These are phyloP conservation scores for Drosophila nannoptera DNA, from an alignment of 1,140 invertebrate species.

Conservation along the genomic window DNA sequence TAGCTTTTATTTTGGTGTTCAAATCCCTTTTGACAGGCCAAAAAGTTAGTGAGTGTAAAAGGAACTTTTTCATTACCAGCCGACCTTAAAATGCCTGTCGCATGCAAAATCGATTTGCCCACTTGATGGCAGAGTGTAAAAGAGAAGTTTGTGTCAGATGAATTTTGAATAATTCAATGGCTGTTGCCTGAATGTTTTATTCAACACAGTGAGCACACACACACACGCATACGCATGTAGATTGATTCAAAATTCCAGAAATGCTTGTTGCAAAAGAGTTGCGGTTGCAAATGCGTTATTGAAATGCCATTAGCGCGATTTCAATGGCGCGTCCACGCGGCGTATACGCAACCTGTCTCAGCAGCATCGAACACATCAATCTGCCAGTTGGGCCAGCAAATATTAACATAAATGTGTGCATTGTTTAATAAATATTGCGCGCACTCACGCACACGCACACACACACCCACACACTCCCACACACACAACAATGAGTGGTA, in stretches of 20 bases:
- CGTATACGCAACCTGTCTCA: slow-evolving; percentile 63
- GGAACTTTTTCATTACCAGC: slow-evolving; percentile 43
- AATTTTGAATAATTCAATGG: slow-evolving; percentile 45
- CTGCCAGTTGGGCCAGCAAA: slow-evolving; percentile 22
- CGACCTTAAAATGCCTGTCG: slow-evolving; percentile 42
- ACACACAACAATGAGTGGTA: slow-evolving; percentile 54
- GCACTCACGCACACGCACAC: not conserved
- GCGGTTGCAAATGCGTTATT: slow-evolving; percentile 63
- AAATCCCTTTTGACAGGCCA: slow-evolving; percentile 36
- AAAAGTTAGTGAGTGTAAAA: slow-evolving; percentile 44
- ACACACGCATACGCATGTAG: slow-evolving; percentile 3
- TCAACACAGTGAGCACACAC: slow-evolving; percentile 10
- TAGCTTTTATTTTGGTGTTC: slow-evolving; percentile 9
- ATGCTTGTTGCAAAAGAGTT: slow-evolving; percentile 54
- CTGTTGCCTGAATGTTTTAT: slow-evolving; percentile 38
- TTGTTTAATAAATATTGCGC: slow-evolving; percentile 32
- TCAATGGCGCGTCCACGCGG: slow-evolving; percentile 43
- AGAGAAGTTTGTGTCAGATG: slow-evolving; percentile 15
- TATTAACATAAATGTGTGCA: slow-evolving; percentile 57
- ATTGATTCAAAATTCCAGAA: slow-evolving; percentile 59
- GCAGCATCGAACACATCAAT: not conserved
- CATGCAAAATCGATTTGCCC: slow-evolving; percentile 46
- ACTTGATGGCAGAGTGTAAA: not conserved
- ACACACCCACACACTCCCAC: not conserved
- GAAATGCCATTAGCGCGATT: slow-evolving; percentile 72